Evolutionary conservation across 2,797 vertebrate genomes (phyloP), one percentile per base, ranked within the genome.

Genomic region (Ambastaia sidthimunki): DNA sequence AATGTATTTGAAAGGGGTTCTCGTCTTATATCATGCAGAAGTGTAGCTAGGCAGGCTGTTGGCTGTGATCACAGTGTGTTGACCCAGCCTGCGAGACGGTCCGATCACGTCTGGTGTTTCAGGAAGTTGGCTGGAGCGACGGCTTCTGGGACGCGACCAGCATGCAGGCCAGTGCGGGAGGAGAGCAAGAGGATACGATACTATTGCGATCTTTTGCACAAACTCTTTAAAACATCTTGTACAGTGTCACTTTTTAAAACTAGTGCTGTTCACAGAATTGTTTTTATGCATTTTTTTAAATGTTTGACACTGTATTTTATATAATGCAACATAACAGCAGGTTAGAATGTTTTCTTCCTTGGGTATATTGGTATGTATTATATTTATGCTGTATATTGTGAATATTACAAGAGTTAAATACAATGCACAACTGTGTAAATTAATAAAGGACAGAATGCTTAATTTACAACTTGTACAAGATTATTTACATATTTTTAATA

Each of bases 271-370:
- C 88, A 92, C 90, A 90, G 91, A 82, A 66, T 92, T 92, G 91
- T 93, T 95, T 93, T 93, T 93, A 93, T 92, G 92, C 91, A 90
- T 93, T 94, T 94, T 83, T 92, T 91, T 92, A 87, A 92, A 92
- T 89, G 89, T 93, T 93, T 92, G 92, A 92, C 92, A 94, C 94
- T 94, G 93, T 94, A 93, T 94, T 95, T 95, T 96, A 94, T 96
- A 95, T 90, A 92, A 95, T 88, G 90, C 88, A 93, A 93, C 92
- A 94, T 94, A 93, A 93, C 90, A 90, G 94, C 91, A 94, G 88
- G 91, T 93, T 90, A 94, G 94, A 96, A 96, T 95, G 93, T 93
- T 95, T 94, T 89, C 88, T 93, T 93, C 91, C 88, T 90, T 88
- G 85, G 88, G 87, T 91, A 86, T 91, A 93, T 89, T 87, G 86